phyloP scores from a whole-genome alignment of 2,888 invertebrate species.

The Scelioninae gen. 1 region DNA sequence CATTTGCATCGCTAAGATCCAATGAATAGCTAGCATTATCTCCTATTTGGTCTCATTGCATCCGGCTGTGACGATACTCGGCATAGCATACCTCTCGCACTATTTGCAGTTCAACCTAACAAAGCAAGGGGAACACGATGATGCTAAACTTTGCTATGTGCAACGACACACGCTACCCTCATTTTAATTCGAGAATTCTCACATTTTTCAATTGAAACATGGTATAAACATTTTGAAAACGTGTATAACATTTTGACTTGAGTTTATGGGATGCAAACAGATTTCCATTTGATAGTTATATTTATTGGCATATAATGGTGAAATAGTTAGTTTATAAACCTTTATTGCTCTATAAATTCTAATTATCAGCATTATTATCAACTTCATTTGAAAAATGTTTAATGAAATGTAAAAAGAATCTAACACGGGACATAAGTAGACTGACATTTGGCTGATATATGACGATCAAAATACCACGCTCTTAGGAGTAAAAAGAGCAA shows the following conservation, averaged over 20 bases:
- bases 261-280: background rate
- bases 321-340: too few relatives aligned
- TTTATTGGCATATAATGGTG: too few relatives aligned
- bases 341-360: too few relatives aligned
- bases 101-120: constrained; percentile 78
- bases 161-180: constrained; percentile 59
- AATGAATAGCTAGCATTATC: constrained; percentile 80
- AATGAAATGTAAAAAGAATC: constrained; percentile 53
- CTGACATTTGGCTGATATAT: constrained; percentile 69
- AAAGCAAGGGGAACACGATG: constrained; percentile 73
- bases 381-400: constrained; percentile 14
- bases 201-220: constrained; percentile 30
- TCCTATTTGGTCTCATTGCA: constrained; percentile 80
- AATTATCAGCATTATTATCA: background rate
- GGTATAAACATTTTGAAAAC: constrained; percentile 1
- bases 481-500: constrained; percentile 63
- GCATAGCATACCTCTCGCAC: constrained; percentile 80
- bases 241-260: background rate
- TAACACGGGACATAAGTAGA: constrained; percentile 50
- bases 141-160: constrained; percentile 76
- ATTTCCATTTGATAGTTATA: too few relatives aligned
- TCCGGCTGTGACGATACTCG: constrained; percentile 75
- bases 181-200: constrained; percentile 46
- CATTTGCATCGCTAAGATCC: constrained; percentile 80
- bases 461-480: constrained; percentile 67